Conservation (phyloP, 2,797 vertebrate genomes). For the Acipenser ruthenus region DNA sequence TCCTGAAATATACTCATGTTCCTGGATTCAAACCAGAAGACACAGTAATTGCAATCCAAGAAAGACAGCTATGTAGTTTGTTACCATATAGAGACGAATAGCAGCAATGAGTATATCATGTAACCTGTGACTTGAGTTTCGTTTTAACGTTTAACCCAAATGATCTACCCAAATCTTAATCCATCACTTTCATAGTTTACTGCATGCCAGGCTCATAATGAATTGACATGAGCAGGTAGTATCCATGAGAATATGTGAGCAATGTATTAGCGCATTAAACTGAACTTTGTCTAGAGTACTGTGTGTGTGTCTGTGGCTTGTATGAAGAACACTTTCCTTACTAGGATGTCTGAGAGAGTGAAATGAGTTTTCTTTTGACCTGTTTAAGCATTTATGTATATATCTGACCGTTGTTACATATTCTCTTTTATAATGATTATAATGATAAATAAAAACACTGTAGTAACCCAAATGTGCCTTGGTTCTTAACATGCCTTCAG, state of each 20-base stretch:
- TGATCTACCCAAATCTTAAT: not conserved
- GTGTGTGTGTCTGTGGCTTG: not conserved
- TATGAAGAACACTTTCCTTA: not conserved
- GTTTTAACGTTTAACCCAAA: not conserved
- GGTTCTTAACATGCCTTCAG: not conserved
- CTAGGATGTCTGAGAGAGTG: not conserved
- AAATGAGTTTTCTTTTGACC: not conserved
- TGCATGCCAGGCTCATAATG: not conserved
- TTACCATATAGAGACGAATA: too few relatives aligned
- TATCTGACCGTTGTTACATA: slow-evolving; percentile 19
- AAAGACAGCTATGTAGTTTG: too few relatives aligned
- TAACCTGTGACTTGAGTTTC: not conserved
- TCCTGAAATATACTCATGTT: not conserved
- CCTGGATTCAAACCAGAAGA: not conserved
- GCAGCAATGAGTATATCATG: not conserved
- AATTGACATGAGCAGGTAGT: slow-evolving; percentile 15
- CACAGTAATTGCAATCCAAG: slow-evolving; percentile 1
- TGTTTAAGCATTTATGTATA: slow-evolving; percentile 13
- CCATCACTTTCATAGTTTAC: not conserved
- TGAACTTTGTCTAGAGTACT: not conserved
- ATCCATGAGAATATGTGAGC: not conserved
- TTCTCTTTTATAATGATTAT: slow-evolving; percentile 26
- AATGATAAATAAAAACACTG: slow-evolving; percentile 26
- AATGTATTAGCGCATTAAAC: not conserved
- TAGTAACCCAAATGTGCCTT: slow-evolving; percentile 33